Evolutionary conservation across 1,140 invertebrate genomes (phyloP).

Genomic region (Pogonus chalceus): DNA sequence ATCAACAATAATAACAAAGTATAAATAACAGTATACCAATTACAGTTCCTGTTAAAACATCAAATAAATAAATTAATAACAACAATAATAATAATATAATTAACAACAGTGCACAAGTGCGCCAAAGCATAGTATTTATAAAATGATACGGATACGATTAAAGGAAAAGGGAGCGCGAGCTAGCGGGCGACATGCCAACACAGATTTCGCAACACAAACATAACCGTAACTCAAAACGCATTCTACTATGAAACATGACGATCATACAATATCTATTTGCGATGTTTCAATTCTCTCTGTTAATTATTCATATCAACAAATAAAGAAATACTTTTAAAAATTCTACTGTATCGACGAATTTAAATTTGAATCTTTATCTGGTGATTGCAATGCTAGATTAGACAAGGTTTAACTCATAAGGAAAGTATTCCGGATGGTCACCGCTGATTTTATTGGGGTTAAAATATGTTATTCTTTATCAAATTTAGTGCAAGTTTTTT

Average conservation of each 20-base stretch:
- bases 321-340: too few species aligned
- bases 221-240: background rate
- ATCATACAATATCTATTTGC: background rate
- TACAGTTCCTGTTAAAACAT: conserved; percentile 1
- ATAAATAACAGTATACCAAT: conserved; percentile 10
- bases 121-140: background rate
- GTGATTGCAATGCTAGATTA: too few species aligned
- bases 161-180: background rate
- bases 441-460: too few species aligned
- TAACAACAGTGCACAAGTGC: conserved; percentile 1
- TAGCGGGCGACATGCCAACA: background rate
- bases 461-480: too few species aligned
- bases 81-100: background rate
- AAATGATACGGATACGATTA: background rate
- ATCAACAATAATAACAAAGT: conserved; percentile 5
- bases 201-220: conserved; percentile 1
- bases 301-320: too few species aligned
- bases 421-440: too few species aligned
- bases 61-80: background rate
- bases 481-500: too few species aligned
- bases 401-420: too few species aligned
- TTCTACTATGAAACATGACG: background rate
- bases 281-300: too few species aligned
- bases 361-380: too few species aligned
- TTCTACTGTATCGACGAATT: too few species aligned